Percentiles rank a stretch among this genome's conserved stretches.
Conservation (phyloP, 2,888 invertebrate species). For the Oscheius sp. region DNA sequence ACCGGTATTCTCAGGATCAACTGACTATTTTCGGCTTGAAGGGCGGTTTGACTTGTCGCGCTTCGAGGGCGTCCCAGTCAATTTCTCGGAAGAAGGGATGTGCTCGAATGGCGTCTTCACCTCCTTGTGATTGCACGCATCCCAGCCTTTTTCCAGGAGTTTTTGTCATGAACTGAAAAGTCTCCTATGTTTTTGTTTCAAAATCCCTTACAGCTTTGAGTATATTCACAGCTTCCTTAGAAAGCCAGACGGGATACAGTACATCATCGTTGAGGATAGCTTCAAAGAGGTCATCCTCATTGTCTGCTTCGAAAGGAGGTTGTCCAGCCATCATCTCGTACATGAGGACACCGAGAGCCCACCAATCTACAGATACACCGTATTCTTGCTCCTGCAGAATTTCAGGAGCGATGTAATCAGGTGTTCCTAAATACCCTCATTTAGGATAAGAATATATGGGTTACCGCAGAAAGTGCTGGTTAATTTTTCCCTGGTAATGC, state of each 20-base stretch:
- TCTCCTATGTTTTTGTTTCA: not conserved
- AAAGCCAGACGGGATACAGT: slow-evolving; percentile 95
- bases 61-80: slow-evolving; percentile 94
- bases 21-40: slow-evolving; percentile 97
- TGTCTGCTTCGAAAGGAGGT: slow-evolving; percentile 99
- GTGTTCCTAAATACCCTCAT: slow-evolving; percentile 48
- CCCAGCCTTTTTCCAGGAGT: slow-evolving; percentile 92
- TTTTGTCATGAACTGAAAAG: slow-evolving; percentile 91
- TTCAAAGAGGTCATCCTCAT: slow-evolving; percentile 98
- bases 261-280: slow-evolving; percentile 98
- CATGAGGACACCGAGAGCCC: slow-evolving; percentile 89
- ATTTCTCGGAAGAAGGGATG: slow-evolving; percentile 86
- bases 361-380: slow-evolving; percentile 80
- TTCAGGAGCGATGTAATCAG: slow-evolving; percentile 93
- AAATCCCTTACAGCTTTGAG: slow-evolving; percentile 80
- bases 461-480: slow-evolving; percentile 99
- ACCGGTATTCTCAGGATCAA: slow-evolving; percentile 59
- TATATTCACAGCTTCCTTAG: slow-evolving; percentile 89
- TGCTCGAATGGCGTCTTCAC: slow-evolving; percentile 86
- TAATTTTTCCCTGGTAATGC: slow-evolving; percentile 87
- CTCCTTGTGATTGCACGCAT: slow-evolving; percentile 85
- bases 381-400: slow-evolving; percentile 90
- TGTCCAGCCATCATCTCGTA: slow-evolving; percentile 99
- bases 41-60: slow-evolving; percentile 91
- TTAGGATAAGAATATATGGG: not conserved